Evolutionary conservation across 2,113 vertebrate genomes (phyloP).

Genomic region (Acrocephalus arundinaceus): DNA sequence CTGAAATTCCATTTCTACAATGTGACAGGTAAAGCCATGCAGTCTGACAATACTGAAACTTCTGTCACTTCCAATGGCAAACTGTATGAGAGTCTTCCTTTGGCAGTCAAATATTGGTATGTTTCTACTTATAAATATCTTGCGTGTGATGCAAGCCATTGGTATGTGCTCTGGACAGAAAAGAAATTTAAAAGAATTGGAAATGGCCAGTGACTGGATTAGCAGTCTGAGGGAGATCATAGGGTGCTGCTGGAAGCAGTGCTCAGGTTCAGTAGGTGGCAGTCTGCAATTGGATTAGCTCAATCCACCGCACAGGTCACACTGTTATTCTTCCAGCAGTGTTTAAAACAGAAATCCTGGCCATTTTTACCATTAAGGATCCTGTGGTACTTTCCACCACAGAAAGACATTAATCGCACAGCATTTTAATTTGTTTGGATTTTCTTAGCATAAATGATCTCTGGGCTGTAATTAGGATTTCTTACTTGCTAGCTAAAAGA

Average conservation of each 20-base stretch:
- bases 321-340: background rate
- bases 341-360: background rate
- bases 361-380: background rate
- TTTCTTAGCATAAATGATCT: background rate
- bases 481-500: background rate
- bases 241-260: background rate
- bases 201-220: background rate
- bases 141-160: background rate
- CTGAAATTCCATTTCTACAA: background rate
- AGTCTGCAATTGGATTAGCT: constrained; percentile 42
- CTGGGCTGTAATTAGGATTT: background rate
- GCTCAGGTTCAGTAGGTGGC: constrained; percentile 50
- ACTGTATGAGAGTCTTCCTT: background rate
- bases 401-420: fast-evolving
- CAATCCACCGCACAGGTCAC: background rate
- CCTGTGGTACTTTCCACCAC: background rate
- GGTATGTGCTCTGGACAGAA: background rate
- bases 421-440: background rate
- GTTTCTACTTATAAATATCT: background rate
- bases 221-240: background rate
- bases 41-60: background rate
- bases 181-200: background rate
- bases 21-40: background rate
- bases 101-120: background rate
- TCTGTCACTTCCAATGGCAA: background rate